phyloP scores from a whole-genome alignment of 2,113 vertebrate genomes.

The Marmota flaviventris region DNA sequence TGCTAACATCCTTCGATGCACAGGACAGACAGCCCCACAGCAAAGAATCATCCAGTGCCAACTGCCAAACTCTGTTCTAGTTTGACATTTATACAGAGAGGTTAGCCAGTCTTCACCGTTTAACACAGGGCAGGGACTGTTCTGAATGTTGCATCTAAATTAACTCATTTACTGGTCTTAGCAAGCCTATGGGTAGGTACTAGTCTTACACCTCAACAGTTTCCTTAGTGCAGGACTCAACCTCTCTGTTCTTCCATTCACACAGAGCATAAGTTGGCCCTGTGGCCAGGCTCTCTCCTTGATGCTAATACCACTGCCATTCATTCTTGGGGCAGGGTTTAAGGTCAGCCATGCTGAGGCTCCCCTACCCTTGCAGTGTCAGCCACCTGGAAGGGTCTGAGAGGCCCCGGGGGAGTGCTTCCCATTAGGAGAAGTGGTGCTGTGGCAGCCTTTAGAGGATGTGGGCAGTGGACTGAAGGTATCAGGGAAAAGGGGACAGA shows the following conservation, averaged over 20 bases:
- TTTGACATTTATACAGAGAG: neutral
- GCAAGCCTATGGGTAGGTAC: neutral
- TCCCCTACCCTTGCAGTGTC: neutral
- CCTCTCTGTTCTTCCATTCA: neutral
- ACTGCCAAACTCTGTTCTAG: neutral
- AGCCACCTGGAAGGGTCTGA: neutral
- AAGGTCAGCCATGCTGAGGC: neutral
- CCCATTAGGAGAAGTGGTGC: accelerated
- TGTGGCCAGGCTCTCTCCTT: neutral
- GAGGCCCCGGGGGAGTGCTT: neutral
- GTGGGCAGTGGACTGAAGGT: neutral
- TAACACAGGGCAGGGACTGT: neutral
- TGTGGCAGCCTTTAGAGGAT: neutral
- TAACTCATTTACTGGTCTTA: neutral
- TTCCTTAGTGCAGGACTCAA: neutral
- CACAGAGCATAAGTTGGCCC: neutral
- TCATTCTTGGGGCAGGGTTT: neutral
- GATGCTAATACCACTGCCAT: neutral
- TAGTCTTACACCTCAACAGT: neutral
- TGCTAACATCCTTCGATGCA: neutral
- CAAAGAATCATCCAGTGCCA: neutral
- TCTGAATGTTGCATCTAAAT: neutral
- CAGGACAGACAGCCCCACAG: neutral
- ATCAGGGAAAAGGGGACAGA: neutral
- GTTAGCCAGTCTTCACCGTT: neutral